Conservation (phyloP, 2,797 vertebrate species). For the Epinephelus malabaricus region DNA sequence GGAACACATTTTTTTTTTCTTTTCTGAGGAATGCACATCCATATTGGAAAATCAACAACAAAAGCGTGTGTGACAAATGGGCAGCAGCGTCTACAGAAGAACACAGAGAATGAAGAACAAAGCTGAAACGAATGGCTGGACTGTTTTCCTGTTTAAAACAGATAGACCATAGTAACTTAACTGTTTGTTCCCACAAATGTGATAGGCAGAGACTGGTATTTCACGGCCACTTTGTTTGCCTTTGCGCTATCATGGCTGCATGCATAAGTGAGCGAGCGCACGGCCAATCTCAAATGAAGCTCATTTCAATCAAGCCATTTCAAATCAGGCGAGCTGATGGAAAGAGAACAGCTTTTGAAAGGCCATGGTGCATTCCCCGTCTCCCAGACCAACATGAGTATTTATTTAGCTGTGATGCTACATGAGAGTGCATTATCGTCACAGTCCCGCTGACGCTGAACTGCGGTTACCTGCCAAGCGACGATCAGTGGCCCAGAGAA, state of each 20-base stretch:
- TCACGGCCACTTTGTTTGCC: conserved; percentile 58
- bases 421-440: conserved; percentile 13
- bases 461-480: conserved; percentile 29
- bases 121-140: conserved; percentile 18
- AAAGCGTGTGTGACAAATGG: conserved; percentile 71
- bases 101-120: conserved; percentile 46
- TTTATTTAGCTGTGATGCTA: conserved; percentile 49
- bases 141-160: conserved; percentile 48
- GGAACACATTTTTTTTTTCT: conserved; percentile 10
- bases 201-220: conserved; percentile 51
- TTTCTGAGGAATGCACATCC: conserved; percentile 31
- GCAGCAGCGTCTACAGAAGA: conserved; percentile 54
- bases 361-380: conserved; percentile 38
- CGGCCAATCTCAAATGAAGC: conserved; percentile 63
- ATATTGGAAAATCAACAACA: conserved; percentile 63
- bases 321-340: conserved; percentile 67
- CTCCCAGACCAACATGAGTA: conserved; percentile 45
- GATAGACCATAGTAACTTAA: conserved; percentile 30
- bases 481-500: conserved; percentile 27
- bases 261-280: conserved; percentile 50
- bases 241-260: conserved; percentile 45
- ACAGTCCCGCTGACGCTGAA: conserved; percentile 25
- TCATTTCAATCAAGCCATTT: conserved; percentile 75
- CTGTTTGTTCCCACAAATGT: conserved; percentile 41
- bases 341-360: conserved; percentile 63